Evolutionary conservation across 2,888 invertebrate genomes (phyloP).

Genomic region (Tipula vernalis): DNA sequence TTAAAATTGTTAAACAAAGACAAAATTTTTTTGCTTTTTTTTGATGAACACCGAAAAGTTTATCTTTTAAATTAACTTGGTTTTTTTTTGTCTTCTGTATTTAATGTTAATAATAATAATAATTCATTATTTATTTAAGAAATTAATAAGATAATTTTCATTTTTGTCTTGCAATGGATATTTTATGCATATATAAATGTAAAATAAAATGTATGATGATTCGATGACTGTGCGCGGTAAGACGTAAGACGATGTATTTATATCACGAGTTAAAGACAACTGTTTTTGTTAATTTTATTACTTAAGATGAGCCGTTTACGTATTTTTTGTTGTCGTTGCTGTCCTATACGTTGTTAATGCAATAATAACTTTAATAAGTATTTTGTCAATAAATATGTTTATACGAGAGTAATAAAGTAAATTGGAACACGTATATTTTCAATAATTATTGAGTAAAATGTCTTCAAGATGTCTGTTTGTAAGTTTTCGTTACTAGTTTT

Average conservation of each 20-base stretch:
- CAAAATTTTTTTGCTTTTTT: background rate
- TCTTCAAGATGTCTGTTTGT: background rate
- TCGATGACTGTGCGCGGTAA: background rate
- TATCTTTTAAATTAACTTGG: background rate
- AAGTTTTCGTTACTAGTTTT: background rate
- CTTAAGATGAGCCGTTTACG: background rate
- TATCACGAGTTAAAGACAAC: background rate
- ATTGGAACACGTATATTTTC: background rate
- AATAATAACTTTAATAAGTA: background rate
- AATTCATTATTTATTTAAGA: background rate
- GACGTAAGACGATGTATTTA: background rate
- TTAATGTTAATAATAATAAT: background rate
- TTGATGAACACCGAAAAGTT: background rate
- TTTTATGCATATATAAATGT: background rate
- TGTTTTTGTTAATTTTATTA: background rate
- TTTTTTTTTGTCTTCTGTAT: background rate
- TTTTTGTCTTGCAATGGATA: background rate
- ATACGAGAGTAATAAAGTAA: background rate
- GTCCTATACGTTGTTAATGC: background rate
- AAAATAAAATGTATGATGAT: background rate
- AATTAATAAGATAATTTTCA: background rate
- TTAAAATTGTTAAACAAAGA: background rate
- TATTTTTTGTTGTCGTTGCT: background rate
- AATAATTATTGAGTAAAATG: background rate
- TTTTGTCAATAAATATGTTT: background rate